Conservation (phyloP, 1,140 invertebrate genomes). For the Cataglyphis hispanica region DNA sequence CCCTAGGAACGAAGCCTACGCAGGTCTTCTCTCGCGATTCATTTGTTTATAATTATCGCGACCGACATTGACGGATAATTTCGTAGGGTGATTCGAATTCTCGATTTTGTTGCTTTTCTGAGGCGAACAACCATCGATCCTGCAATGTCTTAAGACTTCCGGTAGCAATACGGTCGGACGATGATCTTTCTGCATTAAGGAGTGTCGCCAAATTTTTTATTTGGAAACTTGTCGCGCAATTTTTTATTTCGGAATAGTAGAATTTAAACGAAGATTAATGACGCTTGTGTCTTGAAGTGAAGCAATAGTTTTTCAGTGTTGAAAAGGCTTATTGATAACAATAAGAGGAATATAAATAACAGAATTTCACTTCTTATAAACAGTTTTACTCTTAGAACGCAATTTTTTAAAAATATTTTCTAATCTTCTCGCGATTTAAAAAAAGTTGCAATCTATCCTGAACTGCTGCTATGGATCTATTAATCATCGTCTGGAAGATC, state of each 20-base stretch:
- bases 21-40: constrained; percentile 33
- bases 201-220: neutral
- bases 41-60: constrained; percentile 67
- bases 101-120: neutral
- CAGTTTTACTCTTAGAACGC: neutral
- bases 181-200: constrained; percentile 42
- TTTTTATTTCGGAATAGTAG: neutral
- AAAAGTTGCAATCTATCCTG: neutral
- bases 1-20: constrained; percentile 34
- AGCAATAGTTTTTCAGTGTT: neutral
- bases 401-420: neutral
- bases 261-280: constrained; percentile 44
- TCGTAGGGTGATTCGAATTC: constrained; percentile 51
- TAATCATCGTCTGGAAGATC: constrained; percentile 58
- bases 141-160: constrained; percentile 7
- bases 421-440: constrained; percentile 8
- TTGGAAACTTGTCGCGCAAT: neutral
- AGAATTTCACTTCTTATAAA: neutral
- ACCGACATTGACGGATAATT: constrained; percentile 48
- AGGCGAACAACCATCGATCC: constrained; percentile 48
- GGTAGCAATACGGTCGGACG: neutral
- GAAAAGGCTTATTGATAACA: neutral
- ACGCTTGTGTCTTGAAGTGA: neutral
- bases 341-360: neutral
- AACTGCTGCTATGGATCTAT: constrained; percentile 12